Evolutionary conservation across 1,140 invertebrate species (phyloP).

Genomic region (Odontomachus brunneus): DNA sequence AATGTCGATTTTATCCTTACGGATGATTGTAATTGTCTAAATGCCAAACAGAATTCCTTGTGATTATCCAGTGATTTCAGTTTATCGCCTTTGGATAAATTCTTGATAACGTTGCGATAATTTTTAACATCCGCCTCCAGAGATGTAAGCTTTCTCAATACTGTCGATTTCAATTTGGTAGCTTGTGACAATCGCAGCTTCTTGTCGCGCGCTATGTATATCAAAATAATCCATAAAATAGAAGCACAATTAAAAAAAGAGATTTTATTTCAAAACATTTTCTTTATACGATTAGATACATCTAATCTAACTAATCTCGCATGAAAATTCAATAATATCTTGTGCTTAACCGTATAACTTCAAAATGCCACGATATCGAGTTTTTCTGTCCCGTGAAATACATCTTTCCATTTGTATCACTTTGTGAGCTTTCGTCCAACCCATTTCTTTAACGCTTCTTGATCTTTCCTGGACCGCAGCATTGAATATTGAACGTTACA

Average conservation of each 20-base stretch:
- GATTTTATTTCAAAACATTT: neutral
- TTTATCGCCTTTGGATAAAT: constrained; percentile 86
- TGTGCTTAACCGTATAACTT: constrained; percentile 88
- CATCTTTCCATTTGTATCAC: constrained; percentile 86
- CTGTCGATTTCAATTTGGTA: constrained; percentile 85
- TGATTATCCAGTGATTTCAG: too few relatives aligned
- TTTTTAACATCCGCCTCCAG: constrained; percentile 86
- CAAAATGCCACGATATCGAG: constrained; percentile 87
- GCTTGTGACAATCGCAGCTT: constrained; percentile 86
- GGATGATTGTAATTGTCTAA: constrained; percentile 86
- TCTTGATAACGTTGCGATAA: constrained; percentile 85
- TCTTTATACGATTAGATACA: neutral
- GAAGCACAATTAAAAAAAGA: constrained; percentile 42
- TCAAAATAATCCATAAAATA: constrained; percentile 3
- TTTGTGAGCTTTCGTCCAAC: neutral
- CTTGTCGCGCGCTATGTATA: constrained; percentile 86
- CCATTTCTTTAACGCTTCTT: neutral
- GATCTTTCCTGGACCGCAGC: neutral
- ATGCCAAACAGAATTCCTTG: constrained; percentile 86
- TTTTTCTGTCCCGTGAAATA: constrained; percentile 88
- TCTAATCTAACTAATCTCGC: neutral
- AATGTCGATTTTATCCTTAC: constrained; percentile 74
- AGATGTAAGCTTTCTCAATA: constrained; percentile 85
- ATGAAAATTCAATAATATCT: neutral
- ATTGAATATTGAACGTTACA: constrained; percentile 20